A percentile compares a stretch with the other conserved stretches of the same genome.
These are phyloP conservation scores for Sebastes taczanowskii DNA, from an alignment of 2,797 vertebrate species.

Conservation along the genomic window DNA sequence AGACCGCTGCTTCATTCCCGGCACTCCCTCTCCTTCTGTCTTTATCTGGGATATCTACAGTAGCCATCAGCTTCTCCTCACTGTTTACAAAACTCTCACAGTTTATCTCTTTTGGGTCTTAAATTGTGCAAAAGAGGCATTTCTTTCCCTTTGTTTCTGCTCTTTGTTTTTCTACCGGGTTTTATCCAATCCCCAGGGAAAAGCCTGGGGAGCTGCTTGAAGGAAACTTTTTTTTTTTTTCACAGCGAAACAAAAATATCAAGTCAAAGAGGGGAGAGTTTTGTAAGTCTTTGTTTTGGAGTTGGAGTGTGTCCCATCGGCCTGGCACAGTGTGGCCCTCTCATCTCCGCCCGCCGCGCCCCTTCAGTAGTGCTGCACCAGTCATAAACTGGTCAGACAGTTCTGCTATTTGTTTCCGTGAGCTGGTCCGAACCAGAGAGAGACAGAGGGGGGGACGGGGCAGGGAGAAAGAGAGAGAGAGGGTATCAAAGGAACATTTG, in stretches of 20 bases:
- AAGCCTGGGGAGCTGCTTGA: conserved; percentile 58
- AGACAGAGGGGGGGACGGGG: background rate
- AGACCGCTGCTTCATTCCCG: conserved; percentile 40
- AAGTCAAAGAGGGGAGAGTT: conserved; percentile 47
- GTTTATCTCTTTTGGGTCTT: conserved; percentile 70
- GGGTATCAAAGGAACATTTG: conserved; percentile 71
- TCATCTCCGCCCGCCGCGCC: conserved; percentile 50
- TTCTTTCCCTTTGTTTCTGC: conserved; percentile 35
- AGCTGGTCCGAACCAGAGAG: conserved; percentile 42
- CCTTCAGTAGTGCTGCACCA: conserved; percentile 24
- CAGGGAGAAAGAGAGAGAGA: conserved; percentile 24
- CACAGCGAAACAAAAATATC: conserved; percentile 40
- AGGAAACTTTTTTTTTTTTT: conserved; percentile 46
- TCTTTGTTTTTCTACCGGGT: conserved; percentile 65
- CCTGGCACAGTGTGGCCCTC: conserved; percentile 35
- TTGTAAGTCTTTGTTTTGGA: conserved; percentile 65
- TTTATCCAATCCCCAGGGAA: conserved; percentile 66
- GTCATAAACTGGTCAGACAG: conserved; percentile 43
- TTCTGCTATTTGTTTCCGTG: conserved; percentile 35
- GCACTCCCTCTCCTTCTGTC: conserved; percentile 25
- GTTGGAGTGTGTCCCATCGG: conserved; percentile 54
- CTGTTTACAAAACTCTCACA: conserved; percentile 72
- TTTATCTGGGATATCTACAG: conserved; percentile 66
- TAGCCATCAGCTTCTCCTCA: conserved; percentile 64
- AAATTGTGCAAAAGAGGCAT: conserved; percentile 72